A percentile compares a stretch with the other conserved stretches of the same genome.
phyloP scores from a whole-genome alignment of 2,797 vertebrate species.

The Mormyrus hasselquistii region DNA sequence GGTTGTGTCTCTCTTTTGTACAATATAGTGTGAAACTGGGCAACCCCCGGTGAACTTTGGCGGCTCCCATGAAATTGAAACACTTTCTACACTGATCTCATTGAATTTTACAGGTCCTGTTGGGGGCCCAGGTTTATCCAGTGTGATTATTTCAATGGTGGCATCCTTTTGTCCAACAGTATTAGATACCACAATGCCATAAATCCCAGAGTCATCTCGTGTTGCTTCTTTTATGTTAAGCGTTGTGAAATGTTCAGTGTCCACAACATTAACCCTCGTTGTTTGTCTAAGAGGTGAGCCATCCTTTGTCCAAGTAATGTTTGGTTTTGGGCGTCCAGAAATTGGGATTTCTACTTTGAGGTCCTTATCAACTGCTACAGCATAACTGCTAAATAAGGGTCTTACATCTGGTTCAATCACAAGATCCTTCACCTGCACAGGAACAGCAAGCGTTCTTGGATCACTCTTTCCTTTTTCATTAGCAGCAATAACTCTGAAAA shows the following conservation, averaged over 20 bases:
- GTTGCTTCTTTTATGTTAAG: slow-evolving; percentile 86
- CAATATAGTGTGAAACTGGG: slow-evolving; percentile 91
- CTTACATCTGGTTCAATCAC: slow-evolving; percentile 90
- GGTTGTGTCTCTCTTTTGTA: slow-evolving; percentile 95
- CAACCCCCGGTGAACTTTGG: slow-evolving; percentile 86
- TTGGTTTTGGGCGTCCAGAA: slow-evolving; percentile 88
- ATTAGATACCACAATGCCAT: slow-evolving; percentile 81
- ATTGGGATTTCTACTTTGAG: slow-evolving; percentile 83
- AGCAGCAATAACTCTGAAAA: slow-evolving; percentile 88
- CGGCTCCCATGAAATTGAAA: slow-evolving; percentile 89
- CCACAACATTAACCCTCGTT: slow-evolving; percentile 80
- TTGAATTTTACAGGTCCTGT: slow-evolving; percentile 88
- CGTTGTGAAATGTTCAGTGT: slow-evolving; percentile 67
- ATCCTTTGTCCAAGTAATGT: slow-evolving; percentile 85
- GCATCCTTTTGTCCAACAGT: slow-evolving; percentile 82
- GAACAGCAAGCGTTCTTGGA: slow-evolving; percentile 85
- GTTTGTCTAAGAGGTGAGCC: slow-evolving; percentile 83
- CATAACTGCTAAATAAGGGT: slow-evolving; percentile 88
- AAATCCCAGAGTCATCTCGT: slow-evolving; percentile 88
- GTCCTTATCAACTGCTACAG: slow-evolving; percentile 85
- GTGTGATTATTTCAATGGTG: slow-evolving; percentile 83
- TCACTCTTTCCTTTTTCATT: slow-evolving; percentile 98
- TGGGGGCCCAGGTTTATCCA: slow-evolving; percentile 95
- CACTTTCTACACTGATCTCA: slow-evolving; percentile 88
- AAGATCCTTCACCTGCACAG: slow-evolving; percentile 88